Percentiles rank a stretch among this genome's conserved stretches.
Conservation (phyloP, 2,797 vertebrate genomes). For the Streptopelia turtur region DNA sequence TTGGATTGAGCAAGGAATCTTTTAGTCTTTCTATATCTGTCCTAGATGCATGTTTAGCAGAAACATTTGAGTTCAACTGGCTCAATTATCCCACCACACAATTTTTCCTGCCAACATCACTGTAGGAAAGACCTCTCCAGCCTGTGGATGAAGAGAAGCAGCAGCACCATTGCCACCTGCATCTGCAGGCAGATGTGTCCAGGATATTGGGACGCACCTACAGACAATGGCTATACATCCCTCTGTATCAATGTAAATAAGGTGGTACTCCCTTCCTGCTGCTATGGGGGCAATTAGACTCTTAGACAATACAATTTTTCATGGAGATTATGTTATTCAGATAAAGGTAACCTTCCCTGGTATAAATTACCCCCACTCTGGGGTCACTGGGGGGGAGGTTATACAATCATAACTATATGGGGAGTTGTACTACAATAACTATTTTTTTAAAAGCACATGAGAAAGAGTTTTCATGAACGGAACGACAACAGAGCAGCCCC, state of each 20-base stretch:
- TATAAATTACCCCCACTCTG: background rate
- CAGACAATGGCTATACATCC: background rate
- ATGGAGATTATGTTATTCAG: background rate
- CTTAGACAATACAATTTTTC: background rate
- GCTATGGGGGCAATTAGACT: background rate
- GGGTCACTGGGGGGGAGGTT: background rate
- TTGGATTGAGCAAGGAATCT: background rate
- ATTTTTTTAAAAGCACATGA: background rate
- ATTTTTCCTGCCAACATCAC: background rate
- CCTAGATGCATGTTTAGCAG: background rate
- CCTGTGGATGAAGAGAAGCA: background rate
- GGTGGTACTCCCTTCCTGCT: background rate
- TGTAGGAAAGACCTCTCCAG: background rate
- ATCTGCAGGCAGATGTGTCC: background rate
- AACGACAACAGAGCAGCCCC: background rate
- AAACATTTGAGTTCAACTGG: background rate
- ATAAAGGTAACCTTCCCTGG: background rate
- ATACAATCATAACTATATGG: fast-evolving
- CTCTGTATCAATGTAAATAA: fast-evolving
- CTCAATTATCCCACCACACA: fast-evolving
- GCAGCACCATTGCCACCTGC: background rate
- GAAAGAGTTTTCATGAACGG: background rate
- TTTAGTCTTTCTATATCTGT: background rate
- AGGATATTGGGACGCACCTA: background rate
- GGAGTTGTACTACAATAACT: background rate